phyloP scores from a whole-genome alignment of 2,113 vertebrate genomes.

The Lampris megalopsis region DNA sequence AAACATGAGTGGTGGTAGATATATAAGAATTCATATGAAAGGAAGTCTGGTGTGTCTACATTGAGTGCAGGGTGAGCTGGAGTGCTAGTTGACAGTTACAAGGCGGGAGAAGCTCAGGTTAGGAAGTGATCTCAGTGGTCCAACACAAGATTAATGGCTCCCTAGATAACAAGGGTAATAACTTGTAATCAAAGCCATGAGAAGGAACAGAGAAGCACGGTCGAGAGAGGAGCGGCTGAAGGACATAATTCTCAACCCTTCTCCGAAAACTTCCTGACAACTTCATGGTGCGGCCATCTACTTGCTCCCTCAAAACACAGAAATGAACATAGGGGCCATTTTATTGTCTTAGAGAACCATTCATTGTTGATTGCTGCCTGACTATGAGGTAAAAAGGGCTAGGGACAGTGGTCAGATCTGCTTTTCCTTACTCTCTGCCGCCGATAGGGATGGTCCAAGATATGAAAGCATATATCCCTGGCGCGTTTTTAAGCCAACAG shows the following conservation, averaged over 20 bases:
- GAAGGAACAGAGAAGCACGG: slow-evolving; percentile 35
- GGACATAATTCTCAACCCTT: slow-evolving; percentile 34
- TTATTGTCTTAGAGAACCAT: slow-evolving; percentile 22
- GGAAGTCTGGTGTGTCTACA: slow-evolving; percentile 18
- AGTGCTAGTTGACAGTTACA: slow-evolving; percentile 47
- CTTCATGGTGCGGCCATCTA: slow-evolving; percentile 14
- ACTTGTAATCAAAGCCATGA: slow-evolving; percentile 74
- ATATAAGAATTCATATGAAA: no score
- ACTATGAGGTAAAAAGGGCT: slow-evolving; percentile 19
- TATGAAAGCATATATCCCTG: slow-evolving; percentile 5
- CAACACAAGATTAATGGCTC: slow-evolving; percentile 66
- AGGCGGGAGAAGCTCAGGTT: slow-evolving; percentile 53
- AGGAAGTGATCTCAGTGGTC: slow-evolving; percentile 70
- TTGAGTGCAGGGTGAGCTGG: slow-evolving; percentile 31
- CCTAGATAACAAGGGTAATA: slow-evolving; percentile 63
- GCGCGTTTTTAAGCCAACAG: slow-evolving; percentile 30
- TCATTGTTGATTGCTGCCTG: neutral
- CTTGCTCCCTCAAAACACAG: slow-evolving; percentile 3
- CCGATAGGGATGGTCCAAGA: slow-evolving; percentile 30
- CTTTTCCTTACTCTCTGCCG: slow-evolving; percentile 57
- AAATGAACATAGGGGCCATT: neutral
- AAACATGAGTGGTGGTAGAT: no score
- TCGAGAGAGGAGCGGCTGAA: slow-evolving; percentile 14
- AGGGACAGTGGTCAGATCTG: slow-evolving; percentile 36
- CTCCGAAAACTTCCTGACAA: slow-evolving; percentile 22